Evolutionary conservation across 2,113 vertebrate genomes (phyloP).

Genomic region (Axis porcinus): DNA sequence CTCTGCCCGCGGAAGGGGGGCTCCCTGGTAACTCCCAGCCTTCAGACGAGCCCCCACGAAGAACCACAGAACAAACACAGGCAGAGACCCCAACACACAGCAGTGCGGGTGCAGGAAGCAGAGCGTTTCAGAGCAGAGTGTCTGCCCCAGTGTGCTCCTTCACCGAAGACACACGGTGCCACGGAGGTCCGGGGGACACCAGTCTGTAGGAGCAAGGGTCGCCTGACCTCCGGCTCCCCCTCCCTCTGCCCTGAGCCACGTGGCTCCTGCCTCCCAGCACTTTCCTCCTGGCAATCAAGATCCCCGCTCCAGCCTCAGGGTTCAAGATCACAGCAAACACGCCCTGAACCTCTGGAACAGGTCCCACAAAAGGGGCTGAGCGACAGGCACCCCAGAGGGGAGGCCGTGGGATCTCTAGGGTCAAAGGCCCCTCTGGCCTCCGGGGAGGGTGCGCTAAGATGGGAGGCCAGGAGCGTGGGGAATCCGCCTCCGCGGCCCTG

Average conservation of each 20-base stretch:
- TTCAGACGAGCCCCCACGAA: accelerated
- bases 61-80: neutral
- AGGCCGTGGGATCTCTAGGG: neutral
- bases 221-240: neutral
- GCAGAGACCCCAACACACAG: accelerated
- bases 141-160: neutral
- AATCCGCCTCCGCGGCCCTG: neutral
- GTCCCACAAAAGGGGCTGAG: neutral
- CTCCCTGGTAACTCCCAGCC: neutral
- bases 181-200: neutral
- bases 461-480: neutral
- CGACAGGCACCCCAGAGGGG: accelerated
- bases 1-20: no score
- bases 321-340: neutral
- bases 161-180: neutral
- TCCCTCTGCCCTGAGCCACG: neutral
- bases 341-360: accelerated
- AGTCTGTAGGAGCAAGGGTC: no score
- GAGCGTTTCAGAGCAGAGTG: neutral
- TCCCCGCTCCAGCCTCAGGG: neutral
- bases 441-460: neutral
- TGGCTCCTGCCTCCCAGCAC: neutral
- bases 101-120: accelerated
- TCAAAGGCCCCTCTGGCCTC: neutral
- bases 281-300: neutral